Base-by-base conservation (phyloP, 2,797 vertebrate genomes). In the Miichthys miiuy region DNA sequence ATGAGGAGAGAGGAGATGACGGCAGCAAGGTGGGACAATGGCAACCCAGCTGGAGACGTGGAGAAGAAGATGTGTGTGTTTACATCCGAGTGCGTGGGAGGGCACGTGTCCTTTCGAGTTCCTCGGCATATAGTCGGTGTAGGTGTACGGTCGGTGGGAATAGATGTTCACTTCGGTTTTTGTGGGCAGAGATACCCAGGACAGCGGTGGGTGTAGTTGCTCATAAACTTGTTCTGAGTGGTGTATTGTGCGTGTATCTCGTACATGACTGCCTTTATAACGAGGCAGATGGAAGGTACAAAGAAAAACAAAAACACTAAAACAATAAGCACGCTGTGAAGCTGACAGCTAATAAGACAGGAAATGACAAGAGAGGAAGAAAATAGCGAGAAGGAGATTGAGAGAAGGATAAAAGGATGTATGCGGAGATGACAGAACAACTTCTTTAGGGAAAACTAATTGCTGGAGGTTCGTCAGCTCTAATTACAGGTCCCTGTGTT, bases 401-500 rank as follows among this genome's bases (percentile, higher is more conserved):
- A 89, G 84, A 67, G 83, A 87, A 70, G 74, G 85, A 91, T 77
- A 89, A 58, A 80, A 84, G 89, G 85, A 90, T 69, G 76, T 51
- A 72, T 54, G 74, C 47, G 25, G 88, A 86, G 89, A 92, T 94
- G 93, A 91, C 91, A 89, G 87, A 91, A 92, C 80, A 87, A 90
- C 85, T 91, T 91, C 90, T 92, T 90, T 74, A 90, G 91, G 91
- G 86, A 82, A 85, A 91, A 90, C 86, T 92, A 95, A 94, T 94
- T 93, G 93, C 89, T 88, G 88, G 88, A 92, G 91, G 90, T 92
- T 93, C 75, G 89, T 94, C 91, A 93, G 91, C 90, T 69, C 85
- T 95, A 94, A 94, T 95, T 94, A 92, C 92, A 94, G 91, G 91
- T 92, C 91, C 91, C 88, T 83, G 83, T 91, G 92, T 94, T 94